phyloP scores from a whole-genome alignment of 1,140 invertebrate genomes.

The Meloidogyne hapla region DNA sequence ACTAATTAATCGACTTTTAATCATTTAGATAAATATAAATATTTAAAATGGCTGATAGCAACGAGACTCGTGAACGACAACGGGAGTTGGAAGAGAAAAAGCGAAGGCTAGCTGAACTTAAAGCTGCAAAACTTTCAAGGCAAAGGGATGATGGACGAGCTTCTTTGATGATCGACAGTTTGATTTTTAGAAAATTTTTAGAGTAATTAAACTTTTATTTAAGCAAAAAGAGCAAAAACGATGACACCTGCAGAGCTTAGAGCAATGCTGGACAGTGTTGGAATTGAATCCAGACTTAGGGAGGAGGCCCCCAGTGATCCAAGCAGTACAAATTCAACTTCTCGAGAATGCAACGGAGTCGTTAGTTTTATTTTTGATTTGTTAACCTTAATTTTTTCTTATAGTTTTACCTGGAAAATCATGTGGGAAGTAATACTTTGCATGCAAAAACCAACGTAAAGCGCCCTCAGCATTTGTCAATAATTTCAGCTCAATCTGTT shows the following conservation, averaged over 20 bases:
- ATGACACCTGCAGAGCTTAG: conserved; percentile 28
- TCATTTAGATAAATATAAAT: not conserved
- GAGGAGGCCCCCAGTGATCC: conserved; percentile 24
- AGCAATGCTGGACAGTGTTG: conserved; percentile 26
- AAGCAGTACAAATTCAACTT: conserved; percentile 23
- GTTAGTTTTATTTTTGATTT: conserved; percentile 8
- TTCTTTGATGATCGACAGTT: conserved; percentile 17
- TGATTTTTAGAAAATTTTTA: conserved; percentile 17
- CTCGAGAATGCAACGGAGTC: conserved; percentile 15
- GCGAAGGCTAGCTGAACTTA: conserved; percentile 21
- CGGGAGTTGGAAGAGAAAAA: conserved; percentile 24
- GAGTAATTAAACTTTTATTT: not conserved
- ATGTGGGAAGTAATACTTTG: not conserved
- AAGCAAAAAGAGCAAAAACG: not conserved
- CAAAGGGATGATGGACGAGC: conserved; percentile 17
- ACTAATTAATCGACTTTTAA: not conserved
- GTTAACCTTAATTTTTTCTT: not conserved
- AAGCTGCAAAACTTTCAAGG: conserved; percentile 12
- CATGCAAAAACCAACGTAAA: conserved; percentile 1
- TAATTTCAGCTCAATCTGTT: not conserved
- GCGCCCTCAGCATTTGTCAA: conserved; percentile 5
- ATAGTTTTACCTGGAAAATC: not conserved
- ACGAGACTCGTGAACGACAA: not conserved
- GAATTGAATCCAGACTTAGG: conserved; percentile 13
- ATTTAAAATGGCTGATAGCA: not conserved